Conservation (phyloP, 2,797 vertebrate species). For the Antennarius maculatus region DNA sequence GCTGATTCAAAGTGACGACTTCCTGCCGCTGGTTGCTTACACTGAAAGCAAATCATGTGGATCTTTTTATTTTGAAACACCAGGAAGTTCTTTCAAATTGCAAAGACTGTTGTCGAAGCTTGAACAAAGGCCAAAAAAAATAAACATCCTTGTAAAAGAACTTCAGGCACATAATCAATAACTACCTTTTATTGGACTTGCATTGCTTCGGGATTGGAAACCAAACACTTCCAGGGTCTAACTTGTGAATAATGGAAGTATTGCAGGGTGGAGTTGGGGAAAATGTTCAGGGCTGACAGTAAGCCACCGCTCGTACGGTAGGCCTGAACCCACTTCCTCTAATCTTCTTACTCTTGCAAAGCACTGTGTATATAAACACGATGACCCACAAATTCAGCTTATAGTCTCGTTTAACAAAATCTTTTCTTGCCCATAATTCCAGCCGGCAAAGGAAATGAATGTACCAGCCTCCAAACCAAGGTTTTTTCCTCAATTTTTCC, state of each 20-base stretch:
- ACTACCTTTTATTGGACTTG: too few species aligned
- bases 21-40: conserved; percentile 4
- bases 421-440: not conserved
- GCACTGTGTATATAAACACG: not conserved
- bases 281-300: not conserved
- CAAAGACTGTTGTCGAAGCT: too few species aligned
- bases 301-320: not conserved
- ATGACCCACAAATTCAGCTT: not conserved
- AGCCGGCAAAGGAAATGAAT: not conserved
- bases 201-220: too few species aligned
- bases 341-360: not conserved
- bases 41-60: not conserved
- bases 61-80: conserved; percentile 1
- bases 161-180: too few species aligned
- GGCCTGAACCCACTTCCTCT: not conserved
- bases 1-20: not conserved
- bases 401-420: not conserved
- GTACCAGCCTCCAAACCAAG: not conserved
- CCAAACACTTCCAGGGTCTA: too few species aligned
- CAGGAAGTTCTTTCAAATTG: not conserved
- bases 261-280: too few species aligned
- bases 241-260: too few species aligned
- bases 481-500: too few species aligned
- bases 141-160: not conserved
- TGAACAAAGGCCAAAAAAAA: too few species aligned